Conservation (phyloP, 2,113 vertebrate species). For the Deroptyus accipitrinus region DNA sequence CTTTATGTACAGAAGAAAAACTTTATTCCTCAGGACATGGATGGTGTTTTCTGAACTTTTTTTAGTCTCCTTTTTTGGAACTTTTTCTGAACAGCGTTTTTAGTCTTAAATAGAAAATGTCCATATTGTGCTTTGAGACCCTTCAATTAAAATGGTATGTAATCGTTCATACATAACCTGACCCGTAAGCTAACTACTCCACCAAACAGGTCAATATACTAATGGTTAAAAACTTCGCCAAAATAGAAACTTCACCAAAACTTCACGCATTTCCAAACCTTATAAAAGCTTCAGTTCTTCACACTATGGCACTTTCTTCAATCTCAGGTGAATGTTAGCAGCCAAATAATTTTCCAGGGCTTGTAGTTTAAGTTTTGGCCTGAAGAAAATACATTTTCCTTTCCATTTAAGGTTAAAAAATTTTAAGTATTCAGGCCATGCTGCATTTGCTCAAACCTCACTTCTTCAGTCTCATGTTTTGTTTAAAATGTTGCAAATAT, state of each 20-base stretch:
- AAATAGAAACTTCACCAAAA: background rate
- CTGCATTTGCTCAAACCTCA: background rate
- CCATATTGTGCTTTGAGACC: background rate
- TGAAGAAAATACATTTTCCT: background rate
- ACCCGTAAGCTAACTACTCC: background rate
- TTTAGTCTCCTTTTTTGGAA: background rate
- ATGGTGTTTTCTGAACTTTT: background rate
- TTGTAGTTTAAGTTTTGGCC: background rate
- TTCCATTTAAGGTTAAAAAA: background rate
- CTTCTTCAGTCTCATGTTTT: background rate
- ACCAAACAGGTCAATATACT: background rate
- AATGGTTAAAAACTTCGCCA: background rate
- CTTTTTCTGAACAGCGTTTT: background rate
- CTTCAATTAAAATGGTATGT: background rate
- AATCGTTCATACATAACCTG: background rate
- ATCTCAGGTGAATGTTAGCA: background rate
- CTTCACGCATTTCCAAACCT: background rate
- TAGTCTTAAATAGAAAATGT: background rate
- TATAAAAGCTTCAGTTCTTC: background rate
- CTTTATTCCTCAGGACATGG: background rate
- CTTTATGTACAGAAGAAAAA: background rate
- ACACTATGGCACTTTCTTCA: background rate
- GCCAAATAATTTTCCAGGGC: background rate
- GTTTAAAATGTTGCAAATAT: background rate
- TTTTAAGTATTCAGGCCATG: background rate